Percentiles rank a stretch among this genome's conserved stretches.
These are phyloP conservation scores for Tinamus major DNA, from an alignment of 2,797 vertebrate species.

Conservation along the genomic window DNA sequence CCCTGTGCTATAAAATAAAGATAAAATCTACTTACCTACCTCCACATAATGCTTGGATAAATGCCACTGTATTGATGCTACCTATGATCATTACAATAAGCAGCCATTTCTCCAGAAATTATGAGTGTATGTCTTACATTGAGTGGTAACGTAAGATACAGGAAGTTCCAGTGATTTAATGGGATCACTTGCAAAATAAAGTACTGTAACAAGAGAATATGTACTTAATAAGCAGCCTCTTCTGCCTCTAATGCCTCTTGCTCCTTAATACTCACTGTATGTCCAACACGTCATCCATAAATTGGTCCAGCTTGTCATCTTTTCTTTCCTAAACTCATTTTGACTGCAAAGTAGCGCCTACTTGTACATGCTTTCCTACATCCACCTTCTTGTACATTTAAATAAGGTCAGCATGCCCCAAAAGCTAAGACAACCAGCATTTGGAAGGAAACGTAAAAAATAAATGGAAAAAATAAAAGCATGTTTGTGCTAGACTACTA, in stretches of 20 bases:
- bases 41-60: not conserved
- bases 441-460: not conserved
- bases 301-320: not conserved
- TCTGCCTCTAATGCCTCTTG: not conserved
- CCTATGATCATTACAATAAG: not conserved
- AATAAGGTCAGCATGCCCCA: not conserved
- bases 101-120: not conserved
- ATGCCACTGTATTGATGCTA: not conserved
- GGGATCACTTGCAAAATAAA: not conserved
- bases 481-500: not conserved
- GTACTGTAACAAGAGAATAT: not conserved
- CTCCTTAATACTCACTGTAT: not conserved
- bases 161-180: not conserved
- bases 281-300: not conserved
- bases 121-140: not conserved
- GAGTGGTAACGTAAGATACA: not conserved
- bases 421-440: not conserved
- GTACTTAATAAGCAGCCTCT: not conserved
- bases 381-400: not conserved
- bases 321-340: not conserved
- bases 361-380: not conserved
- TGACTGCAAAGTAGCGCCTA: not conserved
- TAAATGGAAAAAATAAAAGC: not conserved
- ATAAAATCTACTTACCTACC: not conserved
- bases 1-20: not conserved